Evolutionary conservation across 2,797 vertebrate species (phyloP).

Genomic region (Onychomys arenicola): DNA sequence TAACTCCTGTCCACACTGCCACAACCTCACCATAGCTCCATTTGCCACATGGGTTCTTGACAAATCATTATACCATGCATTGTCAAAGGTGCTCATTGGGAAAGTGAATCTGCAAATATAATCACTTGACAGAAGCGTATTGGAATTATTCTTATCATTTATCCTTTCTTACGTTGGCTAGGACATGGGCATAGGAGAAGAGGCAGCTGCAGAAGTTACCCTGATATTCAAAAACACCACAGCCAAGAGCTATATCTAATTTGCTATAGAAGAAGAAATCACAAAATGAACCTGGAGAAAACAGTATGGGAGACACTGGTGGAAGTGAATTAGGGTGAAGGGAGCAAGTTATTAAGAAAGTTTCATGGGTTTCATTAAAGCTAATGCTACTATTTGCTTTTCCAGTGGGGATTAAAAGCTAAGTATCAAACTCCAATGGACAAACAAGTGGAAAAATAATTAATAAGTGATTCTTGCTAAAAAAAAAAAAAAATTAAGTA

Average conservation of each 20-base stretch:
- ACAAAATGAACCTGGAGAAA: background rate
- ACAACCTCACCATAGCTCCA: background rate
- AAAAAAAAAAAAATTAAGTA: too few species aligned
- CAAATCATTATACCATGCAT: background rate
- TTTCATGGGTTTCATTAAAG: background rate
- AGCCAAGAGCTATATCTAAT: background rate
- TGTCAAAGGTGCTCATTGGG: background rate
- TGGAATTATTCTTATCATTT: background rate
- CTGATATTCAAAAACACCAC: background rate
- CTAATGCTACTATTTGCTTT: background rate
- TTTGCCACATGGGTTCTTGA: slow-evolving; percentile 16
- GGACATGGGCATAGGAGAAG: background rate
- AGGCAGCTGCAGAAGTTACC: background rate
- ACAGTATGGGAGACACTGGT: background rate
- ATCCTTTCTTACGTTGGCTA: background rate
- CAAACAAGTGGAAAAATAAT: slow-evolving; percentile 25
- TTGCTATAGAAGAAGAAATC: background rate
- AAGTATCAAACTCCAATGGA: slow-evolving; percentile 7
- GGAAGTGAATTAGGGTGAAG: background rate
- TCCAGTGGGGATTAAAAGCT: background rate
- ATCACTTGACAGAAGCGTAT: background rate
- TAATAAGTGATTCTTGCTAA: slow-evolving; percentile 62
- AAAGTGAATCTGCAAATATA: background rate
- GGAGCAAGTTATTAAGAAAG: background rate
- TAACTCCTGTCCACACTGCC: background rate